Evolutionary conservation across 2,797 vertebrate species (phyloP).

Genomic region (Sphenopsis melanotis): DNA sequence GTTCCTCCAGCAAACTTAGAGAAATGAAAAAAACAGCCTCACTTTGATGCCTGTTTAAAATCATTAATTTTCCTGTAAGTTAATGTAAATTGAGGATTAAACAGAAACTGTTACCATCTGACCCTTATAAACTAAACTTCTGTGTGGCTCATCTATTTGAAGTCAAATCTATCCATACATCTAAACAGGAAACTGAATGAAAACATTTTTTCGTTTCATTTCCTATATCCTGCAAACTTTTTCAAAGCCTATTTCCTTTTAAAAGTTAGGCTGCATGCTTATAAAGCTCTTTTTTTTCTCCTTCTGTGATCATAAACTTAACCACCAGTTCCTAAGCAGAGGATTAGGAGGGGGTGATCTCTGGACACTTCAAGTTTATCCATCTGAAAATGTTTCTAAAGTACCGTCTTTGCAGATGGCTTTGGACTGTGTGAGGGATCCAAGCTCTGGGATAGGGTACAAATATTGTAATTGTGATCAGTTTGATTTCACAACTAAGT

Average conservation of each 20-base stretch:
- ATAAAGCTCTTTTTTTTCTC: neutral
- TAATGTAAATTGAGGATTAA: conserved; percentile 67
- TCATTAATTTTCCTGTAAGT: conserved; percentile 65
- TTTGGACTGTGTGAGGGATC: neutral
- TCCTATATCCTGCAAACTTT: conserved; percentile 39
- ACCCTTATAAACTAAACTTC: conserved; percentile 56
- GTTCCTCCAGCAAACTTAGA: conserved; percentile 3
- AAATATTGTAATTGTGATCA: rapidly evolving
- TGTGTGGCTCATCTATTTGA: conserved; percentile 54
- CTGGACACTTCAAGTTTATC: neutral
- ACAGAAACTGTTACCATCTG: conserved; percentile 52
- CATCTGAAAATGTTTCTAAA: neutral
- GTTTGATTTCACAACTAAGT: neutral
- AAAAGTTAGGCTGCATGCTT: neutral
- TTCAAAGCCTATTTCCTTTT: conserved; percentile 18
- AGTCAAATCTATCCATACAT: conserved; percentile 46
- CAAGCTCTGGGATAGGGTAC: neutral
- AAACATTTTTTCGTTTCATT: conserved; percentile 50
- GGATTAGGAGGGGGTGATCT: neutral
- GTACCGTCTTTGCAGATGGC: neutral
- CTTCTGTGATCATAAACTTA: neutral
- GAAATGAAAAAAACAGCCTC: conserved; percentile 15
- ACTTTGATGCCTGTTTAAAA: conserved; percentile 61
- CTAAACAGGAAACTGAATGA: conserved; percentile 57
- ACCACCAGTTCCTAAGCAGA: neutral